Base-by-base conservation (phyloP, 2,113 vertebrate genomes). In the Heterotilapia buettikoferi region DNA sequence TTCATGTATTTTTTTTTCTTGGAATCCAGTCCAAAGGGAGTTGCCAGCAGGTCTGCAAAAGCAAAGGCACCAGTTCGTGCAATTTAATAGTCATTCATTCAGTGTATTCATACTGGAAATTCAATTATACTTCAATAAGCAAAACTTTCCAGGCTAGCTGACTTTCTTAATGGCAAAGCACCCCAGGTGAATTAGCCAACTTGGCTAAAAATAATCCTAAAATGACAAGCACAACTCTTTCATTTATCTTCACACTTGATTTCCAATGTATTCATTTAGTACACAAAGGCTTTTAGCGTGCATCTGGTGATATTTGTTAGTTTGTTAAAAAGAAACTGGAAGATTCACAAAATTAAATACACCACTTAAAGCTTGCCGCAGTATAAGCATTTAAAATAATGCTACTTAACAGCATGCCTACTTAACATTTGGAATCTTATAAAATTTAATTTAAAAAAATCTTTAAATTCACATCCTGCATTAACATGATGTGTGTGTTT, bases 11-110 rank as follows among this genome's bases (percentile, higher is more conserved):
- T 86, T 21, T 21, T 18, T 88, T 91, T 78, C 86, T 84, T 82
- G 54, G 52, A 91, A 87, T 92, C 85, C 43, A 89, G 80, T 88
- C 93, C 68, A 43, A 66, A 59, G 91, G 78, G 90, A 89, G 88
- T 59, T 86, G 82, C 73, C 66, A 83, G 83, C 82, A 84, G 83
- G 53, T 87, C 54, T 89, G 82, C 53, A 43, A 71, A 86, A 83
- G 83, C 54, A 84, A 89, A 92, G 21, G 50, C 52, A 43, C 10
- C 9, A 78, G 45, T 91, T 84, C 8, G 12, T 83, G 71, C 53
- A 31, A 84, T 83, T 88, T 86, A 82, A 82, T 82, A 89, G 71
- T 80, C 63, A 88, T 83, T 91, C n/a, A 84, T 79, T 89, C 53
- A 36, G 52, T 50, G 33, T 86, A 76, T 85, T 85, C 36, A 63